These are phyloP conservation scores for Myioborus melanocephalus DNA, from an alignment of 2,797 vertebrate genomes.

Conservation along the genomic window DNA sequence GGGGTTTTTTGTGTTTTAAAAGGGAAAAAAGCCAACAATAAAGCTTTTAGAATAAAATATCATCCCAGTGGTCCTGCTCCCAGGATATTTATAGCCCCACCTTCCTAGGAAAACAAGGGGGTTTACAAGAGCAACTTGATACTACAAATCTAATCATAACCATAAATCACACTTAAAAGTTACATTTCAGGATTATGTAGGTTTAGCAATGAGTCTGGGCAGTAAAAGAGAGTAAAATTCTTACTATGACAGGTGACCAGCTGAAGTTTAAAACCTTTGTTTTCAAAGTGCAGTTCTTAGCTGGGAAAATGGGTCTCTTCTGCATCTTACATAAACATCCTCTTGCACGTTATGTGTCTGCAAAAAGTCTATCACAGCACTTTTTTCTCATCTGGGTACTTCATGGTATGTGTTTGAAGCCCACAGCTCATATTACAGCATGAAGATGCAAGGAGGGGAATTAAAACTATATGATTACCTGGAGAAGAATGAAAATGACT, in stretches of 20 bases:
- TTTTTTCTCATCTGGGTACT: neutral
- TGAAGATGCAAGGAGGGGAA: neutral
- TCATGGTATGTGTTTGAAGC: neutral
- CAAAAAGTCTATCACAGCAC: neutral
- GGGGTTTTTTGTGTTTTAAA: neutral
- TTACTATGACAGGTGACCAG: neutral
- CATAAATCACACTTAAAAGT: neutral
- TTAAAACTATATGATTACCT: neutral
- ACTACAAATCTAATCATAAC: neutral
- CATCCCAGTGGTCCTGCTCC: neutral
- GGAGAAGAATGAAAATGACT: neutral
- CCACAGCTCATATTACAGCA: neutral
- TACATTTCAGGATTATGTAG: neutral
- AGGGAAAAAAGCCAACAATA: neutral
- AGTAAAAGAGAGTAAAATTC: neutral
- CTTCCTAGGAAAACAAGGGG: neutral
- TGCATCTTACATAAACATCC: neutral
- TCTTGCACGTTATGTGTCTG: neutral
- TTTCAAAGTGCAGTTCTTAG: neutral
- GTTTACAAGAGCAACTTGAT: neutral
- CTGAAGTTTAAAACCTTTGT: neutral
- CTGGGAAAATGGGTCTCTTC: neutral
- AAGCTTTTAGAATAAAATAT: neutral
- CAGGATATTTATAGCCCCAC: neutral
- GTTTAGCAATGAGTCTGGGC: neutral